phyloP scores from a whole-genome alignment of 2,888 invertebrate genomes.

The Acrobasis suavella region DNA sequence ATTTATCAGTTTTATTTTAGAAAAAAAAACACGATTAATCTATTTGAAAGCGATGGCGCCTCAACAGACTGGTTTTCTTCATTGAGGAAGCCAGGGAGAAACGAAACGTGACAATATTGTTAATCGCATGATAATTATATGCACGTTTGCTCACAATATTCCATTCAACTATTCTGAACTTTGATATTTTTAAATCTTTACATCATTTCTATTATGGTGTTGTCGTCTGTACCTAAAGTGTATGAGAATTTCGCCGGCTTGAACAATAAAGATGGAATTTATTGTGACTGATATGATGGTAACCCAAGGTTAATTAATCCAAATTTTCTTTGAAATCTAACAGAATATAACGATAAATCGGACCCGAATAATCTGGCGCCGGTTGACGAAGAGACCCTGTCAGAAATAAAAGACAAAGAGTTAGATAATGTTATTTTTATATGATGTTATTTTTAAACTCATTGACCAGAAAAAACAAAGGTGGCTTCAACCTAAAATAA shows the following conservation, averaged over 20 bases:
- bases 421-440: too few species aligned
- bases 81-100: conserved; percentile 9
- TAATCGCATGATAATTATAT: conserved; percentile 24
- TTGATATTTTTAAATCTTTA: conserved; percentile 23
- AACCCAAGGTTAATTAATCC: not conserved
- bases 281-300: too few species aligned
- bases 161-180: conserved; percentile 26
- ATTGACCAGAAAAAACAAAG: too few species aligned
- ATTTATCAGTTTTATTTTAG: too few species aligned
- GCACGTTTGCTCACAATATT: conserved; percentile 22
- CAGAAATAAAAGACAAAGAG: too few species aligned
- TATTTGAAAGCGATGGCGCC: not conserved
- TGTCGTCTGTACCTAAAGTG: not conserved
- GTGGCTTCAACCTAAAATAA: too few species aligned
- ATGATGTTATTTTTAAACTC: too few species aligned
- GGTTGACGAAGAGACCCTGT: too few species aligned
- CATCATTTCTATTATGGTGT: conserved; percentile 17
- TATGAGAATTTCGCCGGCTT: not conserved
- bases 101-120: conserved; percentile 10
- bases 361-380: too few species aligned
- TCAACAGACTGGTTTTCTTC: conserved; percentile 1
- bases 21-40: not conserved
- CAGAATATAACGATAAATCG: too few species aligned
- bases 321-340: not conserved
- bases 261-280: not conserved